Evolutionary conservation across 2,888 invertebrate genomes (phyloP).

Genomic region (Cephus nigrinus): DNA sequence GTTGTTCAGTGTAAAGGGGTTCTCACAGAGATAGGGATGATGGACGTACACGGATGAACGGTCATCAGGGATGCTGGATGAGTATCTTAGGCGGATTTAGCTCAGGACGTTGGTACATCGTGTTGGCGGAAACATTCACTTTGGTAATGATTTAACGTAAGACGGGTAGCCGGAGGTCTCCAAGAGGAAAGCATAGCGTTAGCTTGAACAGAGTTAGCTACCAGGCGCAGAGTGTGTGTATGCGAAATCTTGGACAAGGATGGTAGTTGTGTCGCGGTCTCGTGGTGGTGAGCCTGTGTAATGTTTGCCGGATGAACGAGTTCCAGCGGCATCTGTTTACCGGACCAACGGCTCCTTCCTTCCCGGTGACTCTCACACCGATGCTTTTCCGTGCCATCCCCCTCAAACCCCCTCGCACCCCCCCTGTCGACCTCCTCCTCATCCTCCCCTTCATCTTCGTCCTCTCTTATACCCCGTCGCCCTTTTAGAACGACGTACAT

Average conservation of each 20-base stretch:
- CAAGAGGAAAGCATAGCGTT: conserved; percentile 33
- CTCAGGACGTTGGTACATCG: not conserved
- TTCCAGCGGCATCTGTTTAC: conserved; percentile 55
- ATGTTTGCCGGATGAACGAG: conserved; percentile 54
- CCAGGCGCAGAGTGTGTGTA: conserved; percentile 22
- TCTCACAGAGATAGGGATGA: not conserved
- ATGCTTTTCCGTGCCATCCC: conserved; percentile 9
- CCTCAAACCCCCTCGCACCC: conserved; percentile 2
- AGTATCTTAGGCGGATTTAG: not conserved
- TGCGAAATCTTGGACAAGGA: conserved; percentile 42
- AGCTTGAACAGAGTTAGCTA: conserved; percentile 40
- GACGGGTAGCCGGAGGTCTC: conserved; percentile 42
- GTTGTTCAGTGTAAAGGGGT: not conserved
- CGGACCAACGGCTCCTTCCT: conserved; percentile 47
- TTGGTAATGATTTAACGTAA: conserved; percentile 38
- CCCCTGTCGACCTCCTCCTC: conserved; percentile 6
- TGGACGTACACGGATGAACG: not conserved
- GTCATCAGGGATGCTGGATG: not conserved
- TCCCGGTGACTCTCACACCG: conserved; percentile 24
- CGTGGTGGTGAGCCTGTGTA: conserved; percentile 48
- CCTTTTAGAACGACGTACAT: not conserved
- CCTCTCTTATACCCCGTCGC: not conserved
- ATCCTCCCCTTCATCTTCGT: conserved; percentile 16
- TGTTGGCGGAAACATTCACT: conserved; percentile 37
- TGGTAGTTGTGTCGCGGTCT: conserved; percentile 31